Base-by-base conservation (phyloP, 2,888 invertebrate species). In the Isotomurus palustris region DNA sequence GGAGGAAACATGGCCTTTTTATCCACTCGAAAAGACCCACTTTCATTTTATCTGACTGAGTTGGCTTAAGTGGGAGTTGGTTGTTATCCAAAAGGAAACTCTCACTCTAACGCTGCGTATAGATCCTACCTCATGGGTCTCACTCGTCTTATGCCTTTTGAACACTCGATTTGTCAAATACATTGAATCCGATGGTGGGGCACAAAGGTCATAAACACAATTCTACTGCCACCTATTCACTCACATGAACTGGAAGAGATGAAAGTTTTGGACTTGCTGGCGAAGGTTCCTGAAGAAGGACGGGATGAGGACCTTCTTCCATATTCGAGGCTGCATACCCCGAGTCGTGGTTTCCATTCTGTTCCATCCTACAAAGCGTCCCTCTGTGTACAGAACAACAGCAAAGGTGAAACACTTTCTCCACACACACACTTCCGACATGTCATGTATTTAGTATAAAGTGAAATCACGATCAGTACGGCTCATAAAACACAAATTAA, bases 311-410 rank as follows among this genome's bases (percentile, higher is more conserved):
- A n/a, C 79, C 78, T 72, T 83, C 84, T 71, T 83, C 83, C 21
- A 74, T 56, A 52, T 74, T 72, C 2, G 77, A 85, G 60, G 86
- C 82, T 57, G 85, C 87, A 76, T 89, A 89, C 59, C 88, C 88
- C 56, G 87, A 87, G 77, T 88, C 88, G 76, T 88, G 87, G 80
- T 88, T 88, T 68, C 88, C 88, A 74, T 88, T 88, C 36, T 86
- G 84, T 73, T 87, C 87, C 47, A 82, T 80, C 44, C 82, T 73
- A 19, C 77, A 73, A 45, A 83, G 82, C 55, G 81, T 56, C 35
- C 56, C 40, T 51, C 14, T 25, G 47, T 8, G 52, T 21, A 45
- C 38, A 29, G 21, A 5, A 35, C 4, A 49, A n/a, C n/a, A n/a
- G n/a, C n/a, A n/a, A n/a, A n/a, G n/a, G n/a, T n/a, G n/a, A n/a